Evolutionary conservation across 2,113 vertebrate genomes (phyloP).

Genomic region (Phoxinus phoxinus): DNA sequence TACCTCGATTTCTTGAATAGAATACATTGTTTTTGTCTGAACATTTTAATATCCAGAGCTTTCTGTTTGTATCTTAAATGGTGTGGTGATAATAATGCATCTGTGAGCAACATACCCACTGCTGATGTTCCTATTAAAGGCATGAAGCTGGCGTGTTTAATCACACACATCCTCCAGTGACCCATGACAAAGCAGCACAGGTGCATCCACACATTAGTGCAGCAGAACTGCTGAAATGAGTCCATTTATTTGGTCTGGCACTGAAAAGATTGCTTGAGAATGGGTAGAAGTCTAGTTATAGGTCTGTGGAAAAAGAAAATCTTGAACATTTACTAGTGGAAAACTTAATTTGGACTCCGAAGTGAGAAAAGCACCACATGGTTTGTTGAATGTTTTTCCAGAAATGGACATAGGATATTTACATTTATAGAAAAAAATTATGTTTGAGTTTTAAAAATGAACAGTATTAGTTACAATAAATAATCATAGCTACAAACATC

Average conservation of each 20-base stretch:
- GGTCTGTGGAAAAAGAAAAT: slow-evolving; percentile 45
- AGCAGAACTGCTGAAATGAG: slow-evolving; percentile 18
- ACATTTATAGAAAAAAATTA: too few species aligned
- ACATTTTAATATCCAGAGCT: neutral
- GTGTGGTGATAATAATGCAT: neutral
- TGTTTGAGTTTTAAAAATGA: too few species aligned
- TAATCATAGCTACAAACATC: neutral
- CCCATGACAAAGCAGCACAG: slow-evolving; percentile 28
- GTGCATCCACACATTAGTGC: slow-evolving; percentile 36
- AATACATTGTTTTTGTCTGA: neutral
- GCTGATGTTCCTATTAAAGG: neutral
- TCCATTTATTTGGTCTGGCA: neutral
- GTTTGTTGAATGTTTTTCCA: neutral
- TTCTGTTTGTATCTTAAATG: neutral
- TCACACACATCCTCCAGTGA: slow-evolving; percentile 44
- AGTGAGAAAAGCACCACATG: neutral
- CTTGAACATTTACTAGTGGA: slow-evolving; percentile 31
- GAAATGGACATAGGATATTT: too few species aligned
- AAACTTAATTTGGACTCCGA: neutral
- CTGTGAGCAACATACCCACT: neutral
- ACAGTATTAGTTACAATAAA: neutral
- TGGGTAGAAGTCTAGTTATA: slow-evolving; percentile 16
- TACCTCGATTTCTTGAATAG: neutral
- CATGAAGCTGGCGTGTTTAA: slow-evolving; percentile 29
- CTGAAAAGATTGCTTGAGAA: neutral